Percentiles rank a stretch among this genome's conserved stretches.
Conservation (phyloP, 2,888 invertebrate genomes). For the Mechanitis mazaeus region DNA sequence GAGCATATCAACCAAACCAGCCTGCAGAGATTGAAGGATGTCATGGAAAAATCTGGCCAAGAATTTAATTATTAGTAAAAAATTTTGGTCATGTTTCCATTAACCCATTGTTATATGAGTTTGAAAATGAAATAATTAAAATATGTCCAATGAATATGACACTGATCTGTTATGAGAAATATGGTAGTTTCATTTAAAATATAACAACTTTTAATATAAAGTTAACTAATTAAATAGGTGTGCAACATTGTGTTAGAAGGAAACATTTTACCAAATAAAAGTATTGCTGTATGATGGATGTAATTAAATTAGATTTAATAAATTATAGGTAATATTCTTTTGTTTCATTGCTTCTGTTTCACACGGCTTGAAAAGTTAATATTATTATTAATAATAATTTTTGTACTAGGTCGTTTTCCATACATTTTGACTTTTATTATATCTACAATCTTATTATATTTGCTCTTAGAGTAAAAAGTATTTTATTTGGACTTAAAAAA, state of each 20-base stretch:
- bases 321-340: conserved; percentile 11
- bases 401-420: no score
- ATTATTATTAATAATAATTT: no score
- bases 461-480: no score
- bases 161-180: no score
- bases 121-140: not conserved
- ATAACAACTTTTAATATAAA: no score
- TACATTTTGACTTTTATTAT: no score
- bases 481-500: no score
- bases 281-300: conserved; percentile 7
- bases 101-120: not conserved
- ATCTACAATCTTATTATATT: no score
- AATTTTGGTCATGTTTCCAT: not conserved
- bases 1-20: conserved; percentile 79
- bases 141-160: no score
- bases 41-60: conserved; percentile 70
- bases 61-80: conserved; percentile 69
- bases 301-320: conserved; percentile 16
- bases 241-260: not conserved
- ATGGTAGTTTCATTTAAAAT: no score
- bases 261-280: conserved; percentile 3
- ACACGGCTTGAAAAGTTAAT: no score
- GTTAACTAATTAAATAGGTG: not conserved
- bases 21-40: conserved; percentile 73
- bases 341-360: not conserved